A percentile compares a stretch with the other conserved stretches of the same genome.
phyloP scores from a whole-genome alignment of 2,113 vertebrate genomes.

The Raja brachyura region DNA sequence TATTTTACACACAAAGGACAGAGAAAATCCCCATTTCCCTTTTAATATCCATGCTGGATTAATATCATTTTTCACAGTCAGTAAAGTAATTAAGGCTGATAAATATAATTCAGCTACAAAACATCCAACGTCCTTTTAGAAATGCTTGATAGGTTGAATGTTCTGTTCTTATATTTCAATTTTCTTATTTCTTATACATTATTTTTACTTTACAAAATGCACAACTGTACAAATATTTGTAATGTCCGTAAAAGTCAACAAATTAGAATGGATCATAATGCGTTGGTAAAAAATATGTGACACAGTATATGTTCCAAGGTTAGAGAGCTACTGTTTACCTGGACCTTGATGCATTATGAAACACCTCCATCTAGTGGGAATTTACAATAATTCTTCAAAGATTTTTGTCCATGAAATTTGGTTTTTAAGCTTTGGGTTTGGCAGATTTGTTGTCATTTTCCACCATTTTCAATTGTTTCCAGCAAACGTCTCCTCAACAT shows the following conservation, averaged over 20 bases:
- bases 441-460: background rate
- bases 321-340: conserved; percentile 36
- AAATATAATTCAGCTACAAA: background rate
- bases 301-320: background rate
- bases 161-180: background rate
- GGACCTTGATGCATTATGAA: conserved; percentile 39
- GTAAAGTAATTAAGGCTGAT: background rate
- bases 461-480: background rate
- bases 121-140: background rate
- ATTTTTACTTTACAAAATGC: background rate
- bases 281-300: background rate
- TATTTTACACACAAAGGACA: background rate
- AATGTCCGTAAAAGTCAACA: background rate
- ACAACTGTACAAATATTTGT: background rate
- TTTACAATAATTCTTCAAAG: background rate
- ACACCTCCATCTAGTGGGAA: conserved; percentile 62
- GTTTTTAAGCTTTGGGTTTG: background rate
- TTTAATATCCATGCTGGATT: background rate
- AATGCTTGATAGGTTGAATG: background rate
- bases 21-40: background rate
- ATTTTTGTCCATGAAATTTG: conserved; percentile 8
- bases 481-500: background rate
- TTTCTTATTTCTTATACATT: background rate
- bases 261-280: background rate
- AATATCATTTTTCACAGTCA: background rate